Base-by-base conservation (phyloP, 1,140 invertebrate species). In the Pseudomyrmex sp. region DNA sequence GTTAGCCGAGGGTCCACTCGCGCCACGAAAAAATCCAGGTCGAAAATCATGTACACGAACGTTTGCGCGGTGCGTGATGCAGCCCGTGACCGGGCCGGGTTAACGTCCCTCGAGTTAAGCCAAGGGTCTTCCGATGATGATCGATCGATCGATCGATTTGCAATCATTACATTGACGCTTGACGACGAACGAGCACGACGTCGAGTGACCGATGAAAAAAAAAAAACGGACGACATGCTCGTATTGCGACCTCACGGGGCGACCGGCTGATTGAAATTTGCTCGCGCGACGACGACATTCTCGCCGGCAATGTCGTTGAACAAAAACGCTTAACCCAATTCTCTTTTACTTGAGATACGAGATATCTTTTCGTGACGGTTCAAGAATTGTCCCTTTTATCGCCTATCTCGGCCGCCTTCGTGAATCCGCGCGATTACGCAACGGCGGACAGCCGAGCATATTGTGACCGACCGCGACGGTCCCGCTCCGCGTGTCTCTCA, bases 331-430 rank as follows among this genome's bases (percentile, higher is more conserved):
- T 87, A 90, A 91, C 89, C 91, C 73, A 91, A 90, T 92, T 92
- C 86, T 90, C 87, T 86, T 35, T 35, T 84, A 88, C 90, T 88
- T 70, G 61, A 87, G 90, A 92, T 92, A 92, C 70, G 83, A 73
- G 84, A 88, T 92, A 92, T 92, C 91, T 91, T 85, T 84, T 90
- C 88, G 91, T 80, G 82, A 90, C 87, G 91, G 91, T 91, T 92
- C 90, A 91, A 90, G 87, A 90, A 92, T 91, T 88, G 86, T 92
- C 87, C 85, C 85, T 88, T 91, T 90, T 92, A 91, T 92, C 91
- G 83, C 79, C 68, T 88, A 85, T 90, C 77, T 85, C 58, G 83
- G 15, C 73, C 88, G 86, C 85, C 86, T 89, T 89, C 88, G 84
- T 87, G 62, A 90, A 91, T 86, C 84, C 70, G 7, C 70, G 7